Conservation (phyloP, 1,140 invertebrate genomes). For the Copidosoma floridanum region DNA sequence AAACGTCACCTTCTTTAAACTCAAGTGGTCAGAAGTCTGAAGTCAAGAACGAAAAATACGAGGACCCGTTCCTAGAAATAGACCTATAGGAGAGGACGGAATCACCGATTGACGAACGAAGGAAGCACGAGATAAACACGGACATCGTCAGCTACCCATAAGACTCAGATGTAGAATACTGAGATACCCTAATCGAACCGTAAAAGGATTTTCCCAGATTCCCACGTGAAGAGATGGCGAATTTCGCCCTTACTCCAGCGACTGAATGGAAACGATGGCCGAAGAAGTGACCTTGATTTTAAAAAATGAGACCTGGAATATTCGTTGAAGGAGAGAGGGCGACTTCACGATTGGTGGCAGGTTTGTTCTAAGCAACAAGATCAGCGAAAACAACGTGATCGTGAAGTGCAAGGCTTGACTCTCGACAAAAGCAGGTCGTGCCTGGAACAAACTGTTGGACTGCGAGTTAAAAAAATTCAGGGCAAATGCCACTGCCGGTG, state of each 20-base stretch:
- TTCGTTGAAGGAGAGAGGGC: constrained; percentile 1
- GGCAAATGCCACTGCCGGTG: background rate
- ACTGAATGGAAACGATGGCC: constrained; percentile 24
- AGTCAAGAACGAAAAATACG: too few relatives aligned
- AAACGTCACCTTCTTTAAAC: constrained; percentile 24
- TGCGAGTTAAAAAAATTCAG: background rate
- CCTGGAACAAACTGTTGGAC: background rate
- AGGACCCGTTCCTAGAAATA: too few relatives aligned
- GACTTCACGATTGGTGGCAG: constrained; percentile 8
- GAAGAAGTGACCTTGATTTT: constrained; percentile 13
- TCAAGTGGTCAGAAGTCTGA: too few relatives aligned
- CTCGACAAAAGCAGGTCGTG: constrained; percentile 17
- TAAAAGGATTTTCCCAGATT: too few relatives aligned
- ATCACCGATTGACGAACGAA: background rate
- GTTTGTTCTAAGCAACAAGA: constrained; percentile 21
- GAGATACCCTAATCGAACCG: too few relatives aligned
- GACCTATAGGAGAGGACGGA: background rate
- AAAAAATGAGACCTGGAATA: constrained; percentile 20
- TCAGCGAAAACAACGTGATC: constrained; percentile 1
- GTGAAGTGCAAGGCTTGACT: constrained; percentile 30
- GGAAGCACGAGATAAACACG: background rate
- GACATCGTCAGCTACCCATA: background rate
- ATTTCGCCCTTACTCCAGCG: constrained; percentile 8
- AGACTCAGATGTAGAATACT: too few relatives aligned
- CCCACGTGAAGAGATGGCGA: too few relatives aligned